Evolutionary conservation across 2,888 invertebrate species (phyloP).

Genomic region (Leptopilina myrica): DNA sequence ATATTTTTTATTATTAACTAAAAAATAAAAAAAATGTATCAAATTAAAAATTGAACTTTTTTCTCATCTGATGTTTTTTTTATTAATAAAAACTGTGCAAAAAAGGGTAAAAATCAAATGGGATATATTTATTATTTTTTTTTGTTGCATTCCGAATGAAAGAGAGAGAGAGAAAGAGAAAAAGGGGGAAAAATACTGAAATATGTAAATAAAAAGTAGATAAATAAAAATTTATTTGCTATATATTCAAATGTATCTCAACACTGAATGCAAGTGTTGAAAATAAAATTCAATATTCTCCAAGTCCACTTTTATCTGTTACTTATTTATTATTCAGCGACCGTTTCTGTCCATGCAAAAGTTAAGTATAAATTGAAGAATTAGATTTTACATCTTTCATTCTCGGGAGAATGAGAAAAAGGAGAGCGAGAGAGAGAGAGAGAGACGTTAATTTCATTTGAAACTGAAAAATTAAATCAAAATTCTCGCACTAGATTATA

Average conservation of each 20-base stretch:
- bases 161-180: too few species aligned
- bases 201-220: slow-evolving; percentile 3
- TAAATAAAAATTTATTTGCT: slow-evolving; percentile 13
- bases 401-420: too few species aligned
- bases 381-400: background rate
- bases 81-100: too few species aligned
- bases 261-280: slow-evolving; percentile 19
- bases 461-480: background rate
- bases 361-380: slow-evolving; percentile 28
- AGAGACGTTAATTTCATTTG: background rate
- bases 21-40: too few species aligned
- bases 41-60: too few species aligned
- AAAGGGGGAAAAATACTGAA: background rate
- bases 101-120: too few species aligned
- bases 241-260: slow-evolving; percentile 8
- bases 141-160: too few species aligned
- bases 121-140: too few species aligned
- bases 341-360: slow-evolving; percentile 27
- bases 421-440: background rate
- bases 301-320: slow-evolving; percentile 26
- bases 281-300: slow-evolving; percentile 24
- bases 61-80: too few species aligned
- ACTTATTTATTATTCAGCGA: slow-evolving; percentile 18
- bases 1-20: too few species aligned
- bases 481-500: background rate